Percentiles rank a stretch among this genome's conserved stretches.
Evolutionary conservation across 2,888 invertebrate species (phyloP).

Genomic region (Stomorhina lunata): DNA sequence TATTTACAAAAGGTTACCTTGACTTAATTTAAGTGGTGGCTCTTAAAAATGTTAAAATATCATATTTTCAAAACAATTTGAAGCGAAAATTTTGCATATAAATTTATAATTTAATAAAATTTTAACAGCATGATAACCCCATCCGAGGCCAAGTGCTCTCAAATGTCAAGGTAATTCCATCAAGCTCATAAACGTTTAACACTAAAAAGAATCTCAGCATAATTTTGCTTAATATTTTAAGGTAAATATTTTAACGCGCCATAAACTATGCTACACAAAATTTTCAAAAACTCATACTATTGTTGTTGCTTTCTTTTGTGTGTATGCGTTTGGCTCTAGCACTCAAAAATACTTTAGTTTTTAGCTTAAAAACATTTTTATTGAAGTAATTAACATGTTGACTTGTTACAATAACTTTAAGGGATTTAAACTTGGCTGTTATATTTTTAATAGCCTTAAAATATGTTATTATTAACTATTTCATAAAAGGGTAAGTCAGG

Average conservation of each 20-base stretch:
- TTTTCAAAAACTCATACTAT: neutral
- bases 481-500: too few relatives aligned
- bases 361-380: slow-evolving; percentile 17
- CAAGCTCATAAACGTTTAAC: neutral
- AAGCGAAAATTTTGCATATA: too few relatives aligned
- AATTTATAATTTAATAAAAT: neutral
- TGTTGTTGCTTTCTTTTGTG: neutral
- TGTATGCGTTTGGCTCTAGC: neutral
- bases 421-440: slow-evolving; percentile 22
- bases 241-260: neutral
- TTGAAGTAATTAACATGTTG: slow-evolving; percentile 44
- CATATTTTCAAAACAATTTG: too few relatives aligned
- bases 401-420: slow-evolving; percentile 22
- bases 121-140: neutral
- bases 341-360: slow-evolving; percentile 4
- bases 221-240: slow-evolving; percentile 15
- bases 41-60: too few relatives aligned
- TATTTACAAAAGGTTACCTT: neutral
- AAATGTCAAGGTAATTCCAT: slow-evolving; percentile 26
- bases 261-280: slow-evolving; percentile 25
- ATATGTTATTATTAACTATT: neutral
- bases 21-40: too few relatives aligned
- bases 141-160: neutral
- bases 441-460: slow-evolving; percentile 28
- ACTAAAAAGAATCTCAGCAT: neutral